A percentile compares a stretch with the other conserved stretches of the same genome.
Evolutionary conservation across 2,888 invertebrate species (phyloP).

Genomic region (Anticlea derivata): DNA sequence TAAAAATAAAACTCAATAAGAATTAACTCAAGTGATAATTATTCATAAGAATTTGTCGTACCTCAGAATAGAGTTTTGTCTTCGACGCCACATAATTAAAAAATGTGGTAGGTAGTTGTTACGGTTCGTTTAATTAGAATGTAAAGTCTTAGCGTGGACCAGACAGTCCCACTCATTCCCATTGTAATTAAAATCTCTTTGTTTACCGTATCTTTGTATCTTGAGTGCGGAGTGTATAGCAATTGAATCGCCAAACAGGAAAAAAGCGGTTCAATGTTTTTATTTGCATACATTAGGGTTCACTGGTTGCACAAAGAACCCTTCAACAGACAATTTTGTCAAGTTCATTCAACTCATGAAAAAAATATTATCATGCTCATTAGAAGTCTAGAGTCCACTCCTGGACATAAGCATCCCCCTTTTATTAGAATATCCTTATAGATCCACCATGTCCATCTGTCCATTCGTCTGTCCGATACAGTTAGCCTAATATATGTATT

Average conservation of each 20-base stretch:
- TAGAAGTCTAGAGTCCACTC: too few relatives aligned
- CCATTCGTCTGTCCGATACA: too few relatives aligned
- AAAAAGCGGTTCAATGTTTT: constrained; percentile 24
- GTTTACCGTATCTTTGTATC: constrained; percentile 35
- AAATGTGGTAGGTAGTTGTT: constrained; percentile 7
- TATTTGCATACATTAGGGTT: constrained; percentile 16
- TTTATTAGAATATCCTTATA: too few relatives aligned
- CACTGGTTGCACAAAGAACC: neutral
- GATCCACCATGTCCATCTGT: too few relatives aligned
- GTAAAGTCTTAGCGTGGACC: constrained; percentile 30
- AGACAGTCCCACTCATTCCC: constrained; percentile 23
- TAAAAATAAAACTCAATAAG: too few relatives aligned
- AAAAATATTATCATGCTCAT: too few relatives aligned
- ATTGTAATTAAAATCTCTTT: constrained; percentile 41
- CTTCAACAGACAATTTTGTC: neutral
- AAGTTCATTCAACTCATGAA: neutral
- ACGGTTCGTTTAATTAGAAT: constrained; percentile 33
- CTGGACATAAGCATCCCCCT: too few relatives aligned
- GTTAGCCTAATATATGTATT: too few relatives aligned
- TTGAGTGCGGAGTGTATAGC: constrained; percentile 25
- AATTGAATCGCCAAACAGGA: constrained; percentile 28
- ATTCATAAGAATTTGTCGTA: too few relatives aligned
- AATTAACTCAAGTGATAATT: too few relatives aligned
- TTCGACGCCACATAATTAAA: constrained; percentile 16
- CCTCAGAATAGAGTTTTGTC: too few relatives aligned